Base-by-base conservation (phyloP, 2,797 vertebrate species). In the Leuciscus waleckii region DNA sequence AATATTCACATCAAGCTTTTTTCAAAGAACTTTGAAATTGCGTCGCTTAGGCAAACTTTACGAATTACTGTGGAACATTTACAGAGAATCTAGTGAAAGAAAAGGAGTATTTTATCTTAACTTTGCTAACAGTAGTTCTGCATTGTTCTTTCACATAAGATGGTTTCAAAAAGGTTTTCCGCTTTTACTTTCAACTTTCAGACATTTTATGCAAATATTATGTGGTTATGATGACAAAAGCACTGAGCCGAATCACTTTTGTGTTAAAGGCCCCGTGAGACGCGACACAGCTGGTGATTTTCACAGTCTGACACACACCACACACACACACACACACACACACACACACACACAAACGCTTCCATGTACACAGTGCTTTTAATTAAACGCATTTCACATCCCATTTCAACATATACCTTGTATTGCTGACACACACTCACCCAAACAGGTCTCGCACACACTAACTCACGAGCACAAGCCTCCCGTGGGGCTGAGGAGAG, bases 161-260 rank as follows among this genome's bases (percentile, higher is more conserved):
- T 63, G 5, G 7, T 63, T 63, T 63, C 5, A 16, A 63, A 63
- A 29, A 63, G 43, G n/a, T 51, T 76, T 79, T 79, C 54, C 1
- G 0, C 11, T 56, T 69, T 51, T 58, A 23, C n/a, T 26, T 83
- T 80, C 17, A 39, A 32, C 61, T 69, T 43, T 81, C 29, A 69
- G 23, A 79, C 21, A 61, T 29, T 69, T 49, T 76, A 70, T 76
- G 65, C 35, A 26, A 32, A 54, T 39, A 63, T 51, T 9, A 67
- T 81, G 85, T 81, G 81, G 26, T 56, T 83, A 49, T 26, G 71
- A 83, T 78, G 83, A 77, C 65, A 87, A 63, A 87, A 81, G 81
- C 46, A 56, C 69, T 46, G 39, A 83, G 58, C 65, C 43, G 9
- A 67, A 68, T 75, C 79, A 80, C 82, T 85, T 79, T 82, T 79